Conservation (phyloP, 2,113 vertebrate genomes). For the Felis chaus region DNA sequence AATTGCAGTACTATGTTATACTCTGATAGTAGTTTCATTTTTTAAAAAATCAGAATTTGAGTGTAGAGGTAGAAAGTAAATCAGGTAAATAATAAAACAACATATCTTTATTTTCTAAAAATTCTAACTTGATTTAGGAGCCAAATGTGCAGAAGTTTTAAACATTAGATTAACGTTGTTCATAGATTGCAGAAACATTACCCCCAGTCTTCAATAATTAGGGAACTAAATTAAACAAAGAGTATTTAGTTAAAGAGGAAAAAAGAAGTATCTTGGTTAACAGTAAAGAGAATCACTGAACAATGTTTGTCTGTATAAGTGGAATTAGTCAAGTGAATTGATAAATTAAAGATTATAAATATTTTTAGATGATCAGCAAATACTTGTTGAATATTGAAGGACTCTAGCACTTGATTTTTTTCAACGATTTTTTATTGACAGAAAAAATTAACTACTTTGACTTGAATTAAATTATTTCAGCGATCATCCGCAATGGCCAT, state of each 20-base stretch:
- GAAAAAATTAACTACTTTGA: neutral
- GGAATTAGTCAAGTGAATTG: neutral
- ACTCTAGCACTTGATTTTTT: rapidly evolving
- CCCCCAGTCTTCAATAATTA: neutral
- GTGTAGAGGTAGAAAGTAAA: neutral
- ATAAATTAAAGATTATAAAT: neutral
- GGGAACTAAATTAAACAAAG: neutral
- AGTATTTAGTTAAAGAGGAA: neutral
- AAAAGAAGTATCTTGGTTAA: neutral
- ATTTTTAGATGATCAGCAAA: neutral
- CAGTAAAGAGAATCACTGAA: neutral
- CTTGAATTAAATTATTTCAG: neutral
- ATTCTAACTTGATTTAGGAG: neutral
- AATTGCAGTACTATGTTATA: constrained; percentile 10
- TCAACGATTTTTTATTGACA: neutral
- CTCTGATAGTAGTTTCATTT: neutral
- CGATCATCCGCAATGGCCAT: neutral
- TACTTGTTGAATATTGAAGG: neutral
- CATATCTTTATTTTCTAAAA: neutral
- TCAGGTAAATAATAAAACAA: neutral
- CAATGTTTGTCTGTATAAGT: neutral
- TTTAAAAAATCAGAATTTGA: neutral
- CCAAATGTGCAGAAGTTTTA: neutral
- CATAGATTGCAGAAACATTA: neutral
- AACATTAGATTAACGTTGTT: neutral